phyloP scores from a whole-genome alignment of 2,797 vertebrate species.

The Pachyuromys duprasi region DNA sequence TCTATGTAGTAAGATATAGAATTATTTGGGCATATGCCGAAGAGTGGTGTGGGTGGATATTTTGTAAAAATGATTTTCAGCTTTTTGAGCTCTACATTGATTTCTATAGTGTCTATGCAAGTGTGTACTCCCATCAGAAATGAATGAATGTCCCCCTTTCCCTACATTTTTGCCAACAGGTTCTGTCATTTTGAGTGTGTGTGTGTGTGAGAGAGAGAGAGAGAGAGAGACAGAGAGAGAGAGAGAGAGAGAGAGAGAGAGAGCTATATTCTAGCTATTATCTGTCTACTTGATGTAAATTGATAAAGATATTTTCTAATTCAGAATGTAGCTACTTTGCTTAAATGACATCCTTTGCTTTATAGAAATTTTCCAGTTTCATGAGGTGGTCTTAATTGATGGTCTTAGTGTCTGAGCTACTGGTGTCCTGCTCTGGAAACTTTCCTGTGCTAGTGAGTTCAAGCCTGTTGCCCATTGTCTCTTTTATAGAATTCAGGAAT shows the following conservation, averaged over 20 bases:
- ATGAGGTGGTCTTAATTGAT: neutral
- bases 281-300: neutral
- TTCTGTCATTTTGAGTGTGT: neutral
- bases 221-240: too few species aligned
- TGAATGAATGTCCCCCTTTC: neutral
- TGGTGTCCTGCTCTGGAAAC: neutral
- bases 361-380: neutral
- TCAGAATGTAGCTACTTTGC: neutral
- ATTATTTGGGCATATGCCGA: neutral
- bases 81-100: neutral
- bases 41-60: neutral
- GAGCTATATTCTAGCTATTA: neutral
- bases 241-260: too few species aligned
- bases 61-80: neutral
- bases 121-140: neutral
- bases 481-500: neutral
- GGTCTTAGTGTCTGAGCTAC: neutral
- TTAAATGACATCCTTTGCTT: neutral
- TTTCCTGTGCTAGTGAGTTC: neutral
- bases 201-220: too few species aligned
- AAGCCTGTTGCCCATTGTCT: neutral
- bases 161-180: neutral
- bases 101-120: neutral
- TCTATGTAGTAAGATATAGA: neutral
- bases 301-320: neutral